Conservation (phyloP, 1,140 invertebrate species). For the Mycetomoellerius zeteki region DNA sequence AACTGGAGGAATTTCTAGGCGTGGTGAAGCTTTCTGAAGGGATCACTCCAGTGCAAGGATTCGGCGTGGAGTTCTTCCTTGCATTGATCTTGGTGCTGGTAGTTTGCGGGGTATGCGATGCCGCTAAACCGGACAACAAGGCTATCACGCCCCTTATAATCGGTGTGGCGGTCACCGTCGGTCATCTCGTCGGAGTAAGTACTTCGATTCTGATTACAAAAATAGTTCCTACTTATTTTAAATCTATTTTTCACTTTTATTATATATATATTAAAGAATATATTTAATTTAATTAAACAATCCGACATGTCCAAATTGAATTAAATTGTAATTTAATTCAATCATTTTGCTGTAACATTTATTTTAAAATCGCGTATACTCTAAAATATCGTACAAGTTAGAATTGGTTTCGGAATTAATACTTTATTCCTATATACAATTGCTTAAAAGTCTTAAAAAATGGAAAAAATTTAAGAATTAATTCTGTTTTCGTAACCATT, state of each 20-base stretch:
- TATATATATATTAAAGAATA: no score
- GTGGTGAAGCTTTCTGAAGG: conserved; percentile 89
- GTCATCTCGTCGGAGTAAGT: conserved; percentile 94
- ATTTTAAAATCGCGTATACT: neutral
- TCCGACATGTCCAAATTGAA: neutral
- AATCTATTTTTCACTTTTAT: neutral
- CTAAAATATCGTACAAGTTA: neutral
- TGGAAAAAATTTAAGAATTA: neutral
- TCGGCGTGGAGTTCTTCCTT: conserved; percentile 96
- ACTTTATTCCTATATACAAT: neutral
- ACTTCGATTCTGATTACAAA: neutral
- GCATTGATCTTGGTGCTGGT: conserved; percentile 95
- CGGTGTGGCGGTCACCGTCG: conserved; percentile 94
- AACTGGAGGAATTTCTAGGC: conserved; percentile 82
- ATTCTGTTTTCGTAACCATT: neutral
- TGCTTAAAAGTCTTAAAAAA: neutral
- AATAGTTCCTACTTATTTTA: neutral
- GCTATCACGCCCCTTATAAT: conserved; percentile 95
- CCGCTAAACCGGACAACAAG: conserved; percentile 91
- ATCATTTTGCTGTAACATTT: neutral
- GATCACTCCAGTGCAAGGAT: conserved; percentile 91
- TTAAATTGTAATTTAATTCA: neutral
- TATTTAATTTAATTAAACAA: no score
- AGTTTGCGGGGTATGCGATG: conserved; percentile 95
- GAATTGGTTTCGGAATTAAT: neutral